These are phyloP conservation scores for Nasua narica DNA, from an alignment of 2,797 vertebrate genomes.

Conservation along the genomic window DNA sequence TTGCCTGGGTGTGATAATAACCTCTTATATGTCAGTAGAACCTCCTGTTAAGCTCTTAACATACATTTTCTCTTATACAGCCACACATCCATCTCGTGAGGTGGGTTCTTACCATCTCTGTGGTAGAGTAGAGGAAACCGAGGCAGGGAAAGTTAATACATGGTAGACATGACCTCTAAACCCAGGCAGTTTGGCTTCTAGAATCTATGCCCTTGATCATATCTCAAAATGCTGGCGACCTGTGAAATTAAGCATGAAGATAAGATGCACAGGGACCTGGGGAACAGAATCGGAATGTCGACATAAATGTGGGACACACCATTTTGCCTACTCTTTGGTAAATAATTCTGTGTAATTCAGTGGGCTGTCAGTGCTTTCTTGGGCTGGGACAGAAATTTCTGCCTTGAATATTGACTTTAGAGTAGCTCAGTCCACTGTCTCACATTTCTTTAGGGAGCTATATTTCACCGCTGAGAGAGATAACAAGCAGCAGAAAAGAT, in stretches of 20 bases:
- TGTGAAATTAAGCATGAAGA: not conserved
- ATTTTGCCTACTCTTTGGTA: not conserved
- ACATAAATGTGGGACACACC: not conserved
- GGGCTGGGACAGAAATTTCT: not conserved
- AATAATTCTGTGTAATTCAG: not conserved
- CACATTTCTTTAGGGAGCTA: not conserved
- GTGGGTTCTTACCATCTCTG: not conserved
- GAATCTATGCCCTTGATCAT: not conserved
- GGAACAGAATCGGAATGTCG: not conserved
- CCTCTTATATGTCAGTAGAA: not conserved
- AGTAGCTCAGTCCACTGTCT: not conserved
- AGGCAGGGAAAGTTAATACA: not conserved
- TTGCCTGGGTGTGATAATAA: not conserved
- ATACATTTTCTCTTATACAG: not conserved
- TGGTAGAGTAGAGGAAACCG: not conserved
- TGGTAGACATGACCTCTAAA: not conserved
- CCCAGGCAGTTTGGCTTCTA: not conserved
- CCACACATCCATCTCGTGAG: not conserved
- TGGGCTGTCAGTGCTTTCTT: not conserved
- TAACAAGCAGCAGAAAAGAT: not conserved
- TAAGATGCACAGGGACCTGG: not conserved
- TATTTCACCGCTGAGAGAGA: not conserved
- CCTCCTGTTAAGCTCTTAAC: not conserved
- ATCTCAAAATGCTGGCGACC: not conserved
- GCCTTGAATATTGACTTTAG: not conserved